These are phyloP conservation scores for Limnephilus rhombicus DNA, from an alignment of 2,888 invertebrate species.

Conservation along the genomic window DNA sequence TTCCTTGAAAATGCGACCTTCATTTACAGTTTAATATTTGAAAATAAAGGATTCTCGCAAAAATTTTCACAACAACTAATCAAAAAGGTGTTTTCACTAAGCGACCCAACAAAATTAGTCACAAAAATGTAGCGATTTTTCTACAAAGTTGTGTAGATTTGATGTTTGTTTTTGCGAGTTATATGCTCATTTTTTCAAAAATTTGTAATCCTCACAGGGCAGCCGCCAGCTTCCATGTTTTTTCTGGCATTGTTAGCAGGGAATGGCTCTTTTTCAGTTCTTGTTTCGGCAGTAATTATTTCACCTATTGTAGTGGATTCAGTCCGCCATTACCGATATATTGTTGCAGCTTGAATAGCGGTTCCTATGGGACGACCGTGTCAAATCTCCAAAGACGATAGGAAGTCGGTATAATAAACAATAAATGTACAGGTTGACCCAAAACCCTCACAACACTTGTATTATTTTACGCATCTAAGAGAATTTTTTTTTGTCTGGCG, in stretches of 20 bases:
- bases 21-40: neutral
- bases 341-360: conserved; percentile 53
- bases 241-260: conserved; percentile 31
- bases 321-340: conserved; percentile 58
- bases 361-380: conserved; percentile 58
- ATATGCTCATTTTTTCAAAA: neutral
- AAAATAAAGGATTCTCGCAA: neutral
- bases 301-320: conserved; percentile 65
- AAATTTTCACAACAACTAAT: neutral
- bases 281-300: conserved; percentile 66
- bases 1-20: neutral
- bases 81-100: neutral
- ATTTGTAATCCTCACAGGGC: conserved; percentile 3
- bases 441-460: neutral
- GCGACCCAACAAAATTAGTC: neutral
- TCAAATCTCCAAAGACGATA: conserved; percentile 60
- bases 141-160: neutral
- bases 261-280: conserved; percentile 45
- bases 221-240: conserved; percentile 11
- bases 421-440: conserved; percentile 25
- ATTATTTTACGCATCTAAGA: neutral
- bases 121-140: neutral
- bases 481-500: no score
- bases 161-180: neutral
- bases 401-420: conserved; percentile 57